These are phyloP conservation scores for Phenganax stokvisi DNA, from an alignment of 92 coral and sea anemone species.

Conservation along the genomic window DNA sequence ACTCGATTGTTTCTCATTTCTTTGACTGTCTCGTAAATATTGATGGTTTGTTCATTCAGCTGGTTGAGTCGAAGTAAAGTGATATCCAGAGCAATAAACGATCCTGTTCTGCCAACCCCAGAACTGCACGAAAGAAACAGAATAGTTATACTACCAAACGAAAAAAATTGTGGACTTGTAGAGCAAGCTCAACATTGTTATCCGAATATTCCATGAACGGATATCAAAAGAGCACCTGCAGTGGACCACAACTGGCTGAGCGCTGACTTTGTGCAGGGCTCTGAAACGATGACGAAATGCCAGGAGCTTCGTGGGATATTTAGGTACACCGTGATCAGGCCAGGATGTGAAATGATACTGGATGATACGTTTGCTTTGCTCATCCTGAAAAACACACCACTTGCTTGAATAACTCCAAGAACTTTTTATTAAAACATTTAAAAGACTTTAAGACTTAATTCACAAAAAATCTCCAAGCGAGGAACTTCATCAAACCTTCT, in stretches of 20 bases:
- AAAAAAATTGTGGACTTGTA: too few species aligned
- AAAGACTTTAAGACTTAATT: too few species aligned
- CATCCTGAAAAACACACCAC: neutral
- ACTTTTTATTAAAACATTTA: too few species aligned
- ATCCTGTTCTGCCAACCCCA: conserved; percentile 72
- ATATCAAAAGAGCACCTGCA: conserved; percentile 56
- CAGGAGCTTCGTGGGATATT: conserved; percentile 78
- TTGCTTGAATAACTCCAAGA: too few species aligned
- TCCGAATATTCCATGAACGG: neutral
- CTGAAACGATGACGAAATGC: conserved; percentile 73
- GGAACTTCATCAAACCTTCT: neutral
- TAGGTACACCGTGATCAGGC: conserved; percentile 61
- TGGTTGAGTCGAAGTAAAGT: neutral
- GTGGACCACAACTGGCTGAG: conserved; percentile 76
- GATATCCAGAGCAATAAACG: conserved; percentile 50
- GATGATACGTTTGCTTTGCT: conserved; percentile 12
- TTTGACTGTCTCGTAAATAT: conserved; percentile 48
- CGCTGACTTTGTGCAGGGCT: conserved; percentile 55
- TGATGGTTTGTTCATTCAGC: conserved; percentile 33
- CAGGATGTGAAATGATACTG: conserved; percentile 52
- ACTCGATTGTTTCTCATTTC: conserved; percentile 53
- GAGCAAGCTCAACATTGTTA: too few species aligned
- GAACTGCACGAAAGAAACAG: conserved; percentile 38
- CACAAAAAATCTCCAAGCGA: too few species aligned
- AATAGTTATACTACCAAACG: neutral